Base-by-base conservation (phyloP, 1,140 invertebrate species). In the Ostrea edulis region DNA sequence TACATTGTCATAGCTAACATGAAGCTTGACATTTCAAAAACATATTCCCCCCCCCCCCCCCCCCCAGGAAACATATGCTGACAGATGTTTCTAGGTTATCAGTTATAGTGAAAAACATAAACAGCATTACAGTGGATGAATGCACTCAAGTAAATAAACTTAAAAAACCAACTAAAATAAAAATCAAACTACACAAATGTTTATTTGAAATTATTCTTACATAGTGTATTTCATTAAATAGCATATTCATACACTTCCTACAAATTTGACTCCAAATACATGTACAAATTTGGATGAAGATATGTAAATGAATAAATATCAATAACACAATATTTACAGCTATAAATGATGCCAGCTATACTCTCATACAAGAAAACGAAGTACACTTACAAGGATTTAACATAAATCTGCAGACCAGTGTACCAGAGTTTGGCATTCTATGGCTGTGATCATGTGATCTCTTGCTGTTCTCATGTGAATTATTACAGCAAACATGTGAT, bases 61-160 rank as follows among this genome's bases (percentile, higher is more conserved):
- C n/a, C 54, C 14, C 20, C 14, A 62, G n/a, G 12, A 62, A 17
- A 17, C 8, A 20, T 20, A 20, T 62, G 14, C 8, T 20, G 55
- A 62, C n/a, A 62, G 3, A 20, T 62, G 55, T n/a, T 62, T 62
- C 55, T 20, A 17, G 17, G 20, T 62, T 62, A 62, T 62, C 55
- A 62, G 17, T 62, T 62, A 17, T 62, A 62, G 55, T 62, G n/a
- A 44, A 62, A 62, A 62, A 62, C 55, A 58, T n/a, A 62, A 62
- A n/a, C 17, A 62, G 55, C 2, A 17, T 62, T 17, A 62, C 14
- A 62, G n/a, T 20, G 55, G 55, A 62, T 7, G n/a, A 62, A 62
- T 62, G 17, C 55, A 62, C 5, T 3, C 55, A 62, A 62, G 17
- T 62, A 17, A 20, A 20, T 62, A 20, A 20, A 62, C 55, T 44